Conservation (phyloP, 92 coral and sea anemone species). For the Epizoanthus rinbou region DNA sequence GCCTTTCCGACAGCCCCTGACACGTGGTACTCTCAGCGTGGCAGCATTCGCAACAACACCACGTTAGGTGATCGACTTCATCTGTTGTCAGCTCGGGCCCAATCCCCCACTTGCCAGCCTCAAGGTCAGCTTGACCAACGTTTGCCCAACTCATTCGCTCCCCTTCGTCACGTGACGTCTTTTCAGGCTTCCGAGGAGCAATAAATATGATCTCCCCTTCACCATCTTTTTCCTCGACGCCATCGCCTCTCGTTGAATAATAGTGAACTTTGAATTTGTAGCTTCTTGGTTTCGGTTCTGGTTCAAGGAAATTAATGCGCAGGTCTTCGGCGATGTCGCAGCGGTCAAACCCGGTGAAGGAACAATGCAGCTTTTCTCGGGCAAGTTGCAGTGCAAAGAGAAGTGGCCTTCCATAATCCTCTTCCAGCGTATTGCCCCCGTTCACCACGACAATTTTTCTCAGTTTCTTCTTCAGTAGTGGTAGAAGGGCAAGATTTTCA, state of each 20-base stretch:
- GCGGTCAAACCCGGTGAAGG: conserved; percentile 66
- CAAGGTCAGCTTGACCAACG: conserved; percentile 42
- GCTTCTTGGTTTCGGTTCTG: conserved; percentile 46
- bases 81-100: conserved; percentile 60
- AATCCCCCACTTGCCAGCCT: conserved; percentile 57
- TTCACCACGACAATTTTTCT: conserved; percentile 66
- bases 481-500: conserved; percentile 78
- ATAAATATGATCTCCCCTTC: conserved; percentile 63
- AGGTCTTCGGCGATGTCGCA: conserved; percentile 65
- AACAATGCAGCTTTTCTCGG: conserved; percentile 72
- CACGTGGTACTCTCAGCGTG: conserved; percentile 31
- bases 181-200: conserved; percentile 50
- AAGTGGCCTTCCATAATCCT: conserved; percentile 46
- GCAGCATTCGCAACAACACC: conserved; percentile 71
- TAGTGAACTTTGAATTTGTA: conserved; percentile 64
- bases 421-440: conserved; percentile 63
- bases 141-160: conserved; percentile 44
- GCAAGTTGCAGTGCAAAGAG: conserved; percentile 69
- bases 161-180: conserved; percentile 10
- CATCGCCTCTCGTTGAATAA: conserved; percentile 34
- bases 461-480: conserved; percentile 62
- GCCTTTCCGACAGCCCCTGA: conserved; percentile 40
- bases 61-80: conserved; percentile 55
- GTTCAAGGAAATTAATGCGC: conserved; percentile 49
- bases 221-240: conserved; percentile 43